A percentile compares a stretch with the other conserved stretches of the same genome.
Conservation (phyloP, 2,797 vertebrate genomes). For the Pseudomugil gertrudae region DNA sequence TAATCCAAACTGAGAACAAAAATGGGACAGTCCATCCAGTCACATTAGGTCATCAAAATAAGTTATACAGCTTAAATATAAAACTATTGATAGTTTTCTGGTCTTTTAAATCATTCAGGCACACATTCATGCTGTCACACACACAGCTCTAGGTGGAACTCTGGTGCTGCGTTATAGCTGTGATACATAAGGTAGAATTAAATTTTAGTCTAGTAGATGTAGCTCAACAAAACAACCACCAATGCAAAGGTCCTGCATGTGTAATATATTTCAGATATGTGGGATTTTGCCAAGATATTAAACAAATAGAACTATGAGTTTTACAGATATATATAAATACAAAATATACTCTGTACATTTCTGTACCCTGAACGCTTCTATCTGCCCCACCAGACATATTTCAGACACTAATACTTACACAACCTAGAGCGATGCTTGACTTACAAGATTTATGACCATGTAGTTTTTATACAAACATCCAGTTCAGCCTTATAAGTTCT, state of each 20-base stretch:
- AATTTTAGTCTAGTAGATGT: no score
- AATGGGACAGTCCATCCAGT: conserved; percentile 1
- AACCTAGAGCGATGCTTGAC: conserved; percentile 8
- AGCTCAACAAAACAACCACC: conserved; percentile 11
- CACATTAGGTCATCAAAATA: conserved; percentile 6
- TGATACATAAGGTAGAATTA: conserved; percentile 10
- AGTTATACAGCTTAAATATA: conserved; percentile 7
- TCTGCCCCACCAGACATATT: no score
- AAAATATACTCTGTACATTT: conserved; percentile 63
- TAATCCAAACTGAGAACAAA: conserved; percentile 15
- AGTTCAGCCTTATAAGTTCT: conserved; percentile 9
- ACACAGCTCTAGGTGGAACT: conserved; percentile 53
- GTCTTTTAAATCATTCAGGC: conserved; percentile 31
- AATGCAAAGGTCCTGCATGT: background rate
- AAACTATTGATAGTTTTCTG: background rate
- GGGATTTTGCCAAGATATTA: conserved; percentile 14
- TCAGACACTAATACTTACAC: conserved; percentile 15
- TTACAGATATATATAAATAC: conserved; percentile 68
- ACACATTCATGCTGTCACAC: conserved; percentile 70
- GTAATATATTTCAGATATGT: conserved; percentile 25
- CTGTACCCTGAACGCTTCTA: conserved; percentile 45
- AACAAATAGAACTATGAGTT: conserved; percentile 23
- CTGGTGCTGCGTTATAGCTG: conserved; percentile 34
- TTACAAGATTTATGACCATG: background rate
- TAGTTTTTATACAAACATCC: conserved; percentile 11